Conservation (phyloP, 2,888 invertebrate genomes). For the Laspeyria flexula region DNA sequence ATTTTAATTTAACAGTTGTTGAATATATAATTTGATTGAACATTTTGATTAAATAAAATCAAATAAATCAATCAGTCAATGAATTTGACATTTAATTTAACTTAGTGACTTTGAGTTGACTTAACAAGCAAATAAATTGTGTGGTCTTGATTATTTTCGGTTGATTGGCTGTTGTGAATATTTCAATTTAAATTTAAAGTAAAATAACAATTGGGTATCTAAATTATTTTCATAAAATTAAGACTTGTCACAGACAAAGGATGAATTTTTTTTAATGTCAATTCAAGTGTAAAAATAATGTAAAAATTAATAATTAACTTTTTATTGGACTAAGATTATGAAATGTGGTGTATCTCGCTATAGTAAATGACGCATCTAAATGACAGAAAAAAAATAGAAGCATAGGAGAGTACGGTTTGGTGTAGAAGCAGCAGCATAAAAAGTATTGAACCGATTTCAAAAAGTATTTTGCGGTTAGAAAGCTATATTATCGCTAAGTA, state of each 20-base stretch:
- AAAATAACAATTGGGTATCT: not conserved
- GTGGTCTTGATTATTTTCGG: not conserved
- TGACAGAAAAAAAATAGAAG: no score
- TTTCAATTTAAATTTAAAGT: not conserved
- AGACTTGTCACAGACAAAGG: not conserved
- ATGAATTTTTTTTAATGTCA: no score
- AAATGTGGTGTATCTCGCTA: no score
- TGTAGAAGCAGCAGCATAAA: no score
- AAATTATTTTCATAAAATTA: not conserved
- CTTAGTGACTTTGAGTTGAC: constrained; percentile 18
- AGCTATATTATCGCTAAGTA: no score
- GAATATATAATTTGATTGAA: constrained; percentile 28
- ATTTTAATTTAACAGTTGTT: constrained; percentile 20
- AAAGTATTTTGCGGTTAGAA: no score
- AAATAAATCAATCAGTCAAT: constrained; percentile 36
- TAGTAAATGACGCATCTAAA: no score
- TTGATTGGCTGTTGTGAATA: constrained; percentile 1
- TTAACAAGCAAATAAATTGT: constrained; percentile 23
- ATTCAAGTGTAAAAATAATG: no score
- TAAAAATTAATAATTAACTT: no score
- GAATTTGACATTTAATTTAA: constrained; percentile 31
- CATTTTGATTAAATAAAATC: constrained; percentile 38
- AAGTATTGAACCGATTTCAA: no score
- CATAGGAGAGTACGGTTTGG: no score
- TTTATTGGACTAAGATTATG: no score